Evolutionary conservation across 2,888 invertebrate genomes (phyloP).

Genomic region (Selenia dentaria): DNA sequence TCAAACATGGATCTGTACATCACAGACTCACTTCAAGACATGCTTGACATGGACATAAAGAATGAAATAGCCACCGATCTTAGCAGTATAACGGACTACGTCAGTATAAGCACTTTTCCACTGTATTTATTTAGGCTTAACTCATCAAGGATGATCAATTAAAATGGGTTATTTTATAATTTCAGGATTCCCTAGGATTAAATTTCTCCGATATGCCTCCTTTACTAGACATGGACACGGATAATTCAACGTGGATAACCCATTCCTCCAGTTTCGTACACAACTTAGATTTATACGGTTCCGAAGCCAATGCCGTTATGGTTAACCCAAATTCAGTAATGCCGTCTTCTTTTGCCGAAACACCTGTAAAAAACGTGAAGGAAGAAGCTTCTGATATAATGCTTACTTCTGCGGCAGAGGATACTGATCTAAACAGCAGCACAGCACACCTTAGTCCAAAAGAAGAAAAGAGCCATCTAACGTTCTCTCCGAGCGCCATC

Average conservation of each 20-base stretch:
- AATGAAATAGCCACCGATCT: constrained; percentile 93
- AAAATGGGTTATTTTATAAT: constrained; percentile 19
- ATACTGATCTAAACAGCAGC: constrained; percentile 56
- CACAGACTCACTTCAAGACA: constrained; percentile 92
- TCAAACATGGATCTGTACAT: constrained; percentile 86
- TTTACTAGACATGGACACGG: constrained; percentile 87
- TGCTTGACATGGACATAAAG: constrained; percentile 95
- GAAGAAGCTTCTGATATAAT: constrained; percentile 77
- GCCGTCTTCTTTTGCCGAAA: constrained; percentile 88
- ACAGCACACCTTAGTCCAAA: constrained; percentile 86
- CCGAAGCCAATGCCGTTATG: constrained; percentile 91
- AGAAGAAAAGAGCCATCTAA: constrained; percentile 88
- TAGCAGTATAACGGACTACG: constrained; percentile 88
- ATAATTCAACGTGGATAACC: constrained; percentile 84
- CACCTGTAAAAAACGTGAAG: constrained; percentile 74
- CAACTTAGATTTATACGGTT: constrained; percentile 87
- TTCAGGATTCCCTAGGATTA: constrained; percentile 85
- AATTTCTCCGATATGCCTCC: constrained; percentile 87
- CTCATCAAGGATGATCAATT: no score
- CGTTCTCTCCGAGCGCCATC: constrained; percentile 88
- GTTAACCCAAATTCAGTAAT: constrained; percentile 96
- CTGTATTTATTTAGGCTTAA: background rate
- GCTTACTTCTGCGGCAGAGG: constrained; percentile 70
- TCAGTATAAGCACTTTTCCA: constrained; percentile 47
- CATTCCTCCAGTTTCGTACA: constrained; percentile 87